phyloP scores from a whole-genome alignment of 2,888 invertebrate genomes.

The Aporophyla lueneburgensis region DNA sequence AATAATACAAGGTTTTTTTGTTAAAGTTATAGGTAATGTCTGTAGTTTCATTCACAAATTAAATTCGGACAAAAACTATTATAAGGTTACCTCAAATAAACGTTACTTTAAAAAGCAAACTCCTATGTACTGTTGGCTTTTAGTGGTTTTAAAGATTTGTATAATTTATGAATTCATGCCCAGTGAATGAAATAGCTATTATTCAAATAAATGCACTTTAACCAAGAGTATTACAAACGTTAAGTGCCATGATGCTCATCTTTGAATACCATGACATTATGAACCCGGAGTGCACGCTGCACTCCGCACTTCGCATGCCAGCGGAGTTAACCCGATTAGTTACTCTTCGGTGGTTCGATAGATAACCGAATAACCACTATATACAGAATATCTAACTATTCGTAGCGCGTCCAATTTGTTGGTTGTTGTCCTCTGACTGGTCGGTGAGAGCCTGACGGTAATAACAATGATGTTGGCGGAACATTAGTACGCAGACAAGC shows the following conservation, averaged over 20 bases:
- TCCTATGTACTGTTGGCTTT: background rate
- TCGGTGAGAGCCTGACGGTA: slow-evolving; percentile 29
- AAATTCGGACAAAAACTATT: background rate
- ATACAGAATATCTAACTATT: slow-evolving; percentile 55
- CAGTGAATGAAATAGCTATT: background rate
- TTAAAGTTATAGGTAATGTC: too few relatives aligned
- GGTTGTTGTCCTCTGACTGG: slow-evolving; percentile 43
- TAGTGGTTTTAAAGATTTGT: background rate
- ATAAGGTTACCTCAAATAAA: background rate
- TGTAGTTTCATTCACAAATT: background rate
- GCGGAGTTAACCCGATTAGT: slow-evolving; percentile 23
- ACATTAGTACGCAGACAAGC: slow-evolving; percentile 40
- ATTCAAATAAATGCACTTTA: background rate
- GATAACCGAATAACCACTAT: slow-evolving; percentile 38
- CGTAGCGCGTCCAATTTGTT: slow-evolving; percentile 51
- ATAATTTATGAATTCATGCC: background rate
- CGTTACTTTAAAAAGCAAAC: background rate
- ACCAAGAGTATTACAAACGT: slow-evolving; percentile 1
- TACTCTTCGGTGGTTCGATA: slow-evolving; percentile 27
- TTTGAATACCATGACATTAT: slow-evolving; percentile 48
- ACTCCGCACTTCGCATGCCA: slow-evolving; percentile 8
- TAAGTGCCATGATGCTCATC: slow-evolving; percentile 12
- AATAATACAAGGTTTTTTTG: too few relatives aligned
- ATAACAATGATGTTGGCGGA: slow-evolving; percentile 46
- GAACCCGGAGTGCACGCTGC: slow-evolving; percentile 36